Conservation (phyloP, 2,888 invertebrate species). For the Lasioglossum pauxillum region DNA sequence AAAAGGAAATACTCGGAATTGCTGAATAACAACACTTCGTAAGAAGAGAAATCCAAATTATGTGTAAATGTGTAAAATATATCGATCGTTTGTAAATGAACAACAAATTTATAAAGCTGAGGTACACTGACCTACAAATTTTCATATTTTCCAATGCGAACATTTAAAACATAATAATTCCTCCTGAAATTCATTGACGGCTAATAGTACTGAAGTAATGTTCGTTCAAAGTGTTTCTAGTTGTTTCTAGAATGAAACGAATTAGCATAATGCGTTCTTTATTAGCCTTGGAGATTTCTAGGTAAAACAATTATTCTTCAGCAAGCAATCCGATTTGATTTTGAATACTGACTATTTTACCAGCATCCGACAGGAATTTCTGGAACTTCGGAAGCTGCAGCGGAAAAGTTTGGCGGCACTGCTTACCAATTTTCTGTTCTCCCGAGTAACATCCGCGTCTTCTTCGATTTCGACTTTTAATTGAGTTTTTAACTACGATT, state of each 20-base stretch:
- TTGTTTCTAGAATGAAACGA: neutral
- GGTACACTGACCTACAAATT: neutral
- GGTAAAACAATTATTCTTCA: neutral
- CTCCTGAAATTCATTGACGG: neutral
- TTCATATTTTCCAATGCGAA: neutral
- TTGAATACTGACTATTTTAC: conserved; percentile 35
- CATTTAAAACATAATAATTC: neutral
- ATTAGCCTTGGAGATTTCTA: neutral
- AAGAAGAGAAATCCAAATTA: neutral
- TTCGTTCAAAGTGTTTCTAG: neutral
- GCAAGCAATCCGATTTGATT: conserved; percentile 21
- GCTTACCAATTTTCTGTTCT: conserved; percentile 30
- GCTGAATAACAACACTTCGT: neutral
- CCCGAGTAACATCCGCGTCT: neutral
- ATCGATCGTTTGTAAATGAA: too few relatives aligned
- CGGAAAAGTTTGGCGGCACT: conserved; percentile 23
- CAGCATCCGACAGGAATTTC: conserved; percentile 33
- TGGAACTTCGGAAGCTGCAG: conserved; percentile 25
- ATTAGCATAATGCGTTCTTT: neutral
- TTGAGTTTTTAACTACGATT: neutral
- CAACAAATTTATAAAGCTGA: too few relatives aligned
- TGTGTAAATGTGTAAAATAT: too few relatives aligned
- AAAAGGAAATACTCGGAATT: neutral
- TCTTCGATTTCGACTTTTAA: conserved; percentile 4
- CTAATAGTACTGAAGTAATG: neutral